These are phyloP conservation scores for Lasioglossum morio DNA, from an alignment of 2,888 invertebrate species.

Conservation along the genomic window DNA sequence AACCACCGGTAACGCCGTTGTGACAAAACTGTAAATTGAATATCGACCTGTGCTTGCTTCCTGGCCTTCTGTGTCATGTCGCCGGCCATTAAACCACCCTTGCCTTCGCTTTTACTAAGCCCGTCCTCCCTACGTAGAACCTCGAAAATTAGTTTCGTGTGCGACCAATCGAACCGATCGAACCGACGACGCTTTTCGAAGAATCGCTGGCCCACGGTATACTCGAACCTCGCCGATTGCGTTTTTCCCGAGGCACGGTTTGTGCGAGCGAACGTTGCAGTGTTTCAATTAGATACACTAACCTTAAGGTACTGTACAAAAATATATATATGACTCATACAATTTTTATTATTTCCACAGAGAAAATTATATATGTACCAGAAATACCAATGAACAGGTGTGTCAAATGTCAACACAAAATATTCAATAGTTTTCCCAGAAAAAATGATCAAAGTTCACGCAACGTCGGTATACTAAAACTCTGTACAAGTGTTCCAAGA, in stretches of 20 bases:
- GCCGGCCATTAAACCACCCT: conserved; percentile 68
- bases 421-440: no score
- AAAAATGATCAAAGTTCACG: no score
- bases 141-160: conserved; percentile 51
- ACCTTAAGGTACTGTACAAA: no score
- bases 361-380: no score
- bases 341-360: no score
- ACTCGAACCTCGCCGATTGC: not conserved
- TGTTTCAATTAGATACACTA: no score
- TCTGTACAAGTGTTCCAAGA: no score
- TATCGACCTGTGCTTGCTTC: conserved; percentile 77
- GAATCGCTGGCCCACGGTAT: not conserved
- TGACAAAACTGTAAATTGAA: conserved; percentile 84
- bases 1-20: conserved; percentile 73
- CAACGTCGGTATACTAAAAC: no score
- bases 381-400: no score
- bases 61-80: conserved; percentile 74
- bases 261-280: not conserved
- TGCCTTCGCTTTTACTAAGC: not conserved
- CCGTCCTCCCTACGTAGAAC: not conserved
- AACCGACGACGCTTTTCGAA: conserved; percentile 16
- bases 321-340: no score
- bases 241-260: not conserved
- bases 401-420: no score
- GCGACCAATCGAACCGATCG: conserved; percentile 32